Percentiles rank a stretch among this genome's conserved stretches.
Evolutionary conservation across 2,888 invertebrate species (phyloP).

Genomic region (Tachina grossa): DNA sequence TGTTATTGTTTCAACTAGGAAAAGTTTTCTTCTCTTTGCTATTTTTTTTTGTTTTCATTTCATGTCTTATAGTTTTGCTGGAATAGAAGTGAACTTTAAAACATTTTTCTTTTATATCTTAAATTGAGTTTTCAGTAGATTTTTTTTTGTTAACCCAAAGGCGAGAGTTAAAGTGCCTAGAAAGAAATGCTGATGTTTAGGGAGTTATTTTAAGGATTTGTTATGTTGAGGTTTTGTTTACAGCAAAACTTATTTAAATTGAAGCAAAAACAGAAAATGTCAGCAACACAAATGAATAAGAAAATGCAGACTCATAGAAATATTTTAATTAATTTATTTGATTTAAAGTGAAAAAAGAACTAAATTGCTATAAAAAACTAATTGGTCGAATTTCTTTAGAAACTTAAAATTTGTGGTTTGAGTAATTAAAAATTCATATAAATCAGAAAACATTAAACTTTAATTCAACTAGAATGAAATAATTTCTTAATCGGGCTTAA

Average conservation of each 20-base stretch:
- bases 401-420: too few relatives aligned
- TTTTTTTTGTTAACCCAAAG: not conserved
- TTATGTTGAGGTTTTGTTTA: slow-evolving; percentile 52
- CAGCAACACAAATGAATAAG: slow-evolving; percentile 8
- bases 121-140: slow-evolving; percentile 13
- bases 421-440: too few relatives aligned
- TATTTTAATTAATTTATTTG: slow-evolving; percentile 1
- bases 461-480: too few relatives aligned
- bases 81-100: not conserved
- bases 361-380: too few relatives aligned
- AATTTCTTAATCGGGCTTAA: too few relatives aligned
- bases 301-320: slow-evolving; percentile 16
- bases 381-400: too few relatives aligned
- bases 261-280: not conserved
- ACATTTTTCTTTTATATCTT: slow-evolving; percentile 23
- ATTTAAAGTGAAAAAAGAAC: not conserved
- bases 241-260: slow-evolving; percentile 49
- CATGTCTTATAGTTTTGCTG: slow-evolving; percentile 3
- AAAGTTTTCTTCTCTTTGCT: slow-evolving; percentile 40
- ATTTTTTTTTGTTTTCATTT: slow-evolving; percentile 25
- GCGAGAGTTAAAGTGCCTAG: not conserved
- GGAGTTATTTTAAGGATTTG: slow-evolving; percentile 36
- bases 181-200: slow-evolving; percentile 13
- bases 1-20: slow-evolving; percentile 23
- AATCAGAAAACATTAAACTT: too few relatives aligned